Base-by-base conservation (phyloP, 2,797 vertebrate genomes). In the Garrulus glandarius region DNA sequence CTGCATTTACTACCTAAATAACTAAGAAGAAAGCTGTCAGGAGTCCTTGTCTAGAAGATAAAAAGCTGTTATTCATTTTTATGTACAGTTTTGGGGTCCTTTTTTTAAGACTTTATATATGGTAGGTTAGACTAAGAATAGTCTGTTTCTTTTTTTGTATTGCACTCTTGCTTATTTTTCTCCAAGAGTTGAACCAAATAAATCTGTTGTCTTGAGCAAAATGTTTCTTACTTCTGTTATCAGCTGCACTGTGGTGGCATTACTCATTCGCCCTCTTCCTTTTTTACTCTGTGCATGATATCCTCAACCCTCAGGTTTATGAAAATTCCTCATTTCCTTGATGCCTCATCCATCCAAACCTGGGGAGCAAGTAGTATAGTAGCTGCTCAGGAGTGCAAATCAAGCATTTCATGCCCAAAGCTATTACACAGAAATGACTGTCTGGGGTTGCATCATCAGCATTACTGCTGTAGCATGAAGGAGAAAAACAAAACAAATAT, bases 401-500 rank as follows among this genome's bases (percentile, higher is more conserved):
- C 89, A 86, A 94, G 89, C 92, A 91, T 95, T 95, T 77, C 89
- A 81, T 79, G 83, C 87, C 89, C 77, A 89, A 68, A 95, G 95
- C 92, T 67, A 93, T 95, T 94, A 90, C 36, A 81, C 37, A 90
- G 91, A 92, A 97, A 96, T 56, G 55, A 91, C 96, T 94, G 83
- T 89, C 94, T 92, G 74, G 96, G 91, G 95, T 95, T 93, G 93
- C 96, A 95, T 85, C 94, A 96, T 97, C 92, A 97, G 94, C 95
- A 95, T 96, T 97, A 95, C 87, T 91, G 80, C 80, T 96, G 96
- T 96, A 96, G 82, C 96, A 97, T 97, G 96, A 97, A 97, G 96
- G 95, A 97, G 95, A 96, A 95, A 94, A 96, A 78, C 91, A 95
- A 96, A 95, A 93, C 92, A 93, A 94, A 93, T 79, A 93, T 56